A percentile compares a stretch with the other conserved stretches of the same genome.
Evolutionary conservation across 2,797 vertebrate genomes (phyloP).

Genomic region (Pempheris klunzingeri): DNA sequence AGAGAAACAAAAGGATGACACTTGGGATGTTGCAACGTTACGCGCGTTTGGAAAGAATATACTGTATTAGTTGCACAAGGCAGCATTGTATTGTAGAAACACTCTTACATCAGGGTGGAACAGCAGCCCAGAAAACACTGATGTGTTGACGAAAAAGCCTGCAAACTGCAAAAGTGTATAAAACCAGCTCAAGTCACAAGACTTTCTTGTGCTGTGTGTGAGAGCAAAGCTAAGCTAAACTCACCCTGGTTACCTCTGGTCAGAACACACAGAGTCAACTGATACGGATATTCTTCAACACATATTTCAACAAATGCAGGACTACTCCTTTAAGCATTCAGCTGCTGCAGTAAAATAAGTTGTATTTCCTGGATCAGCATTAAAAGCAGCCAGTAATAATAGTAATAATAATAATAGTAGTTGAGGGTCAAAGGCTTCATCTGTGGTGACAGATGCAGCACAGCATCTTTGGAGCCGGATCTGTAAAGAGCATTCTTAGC

Average conservation of each 20-base stretch:
- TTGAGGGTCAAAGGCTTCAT: neutral
- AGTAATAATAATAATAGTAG: too few relatives aligned
- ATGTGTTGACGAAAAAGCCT: too few relatives aligned
- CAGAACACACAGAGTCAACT: neutral
- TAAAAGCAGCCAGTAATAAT: neutral
- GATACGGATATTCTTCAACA: neutral
- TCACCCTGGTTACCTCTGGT: neutral
- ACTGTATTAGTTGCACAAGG: neutral
- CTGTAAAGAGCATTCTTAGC: slow-evolving; percentile 21
- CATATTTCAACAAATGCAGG: neutral
- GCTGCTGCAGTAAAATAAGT: neutral
- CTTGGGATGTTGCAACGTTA: neutral
- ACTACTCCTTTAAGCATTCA: neutral
- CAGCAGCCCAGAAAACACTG: neutral
- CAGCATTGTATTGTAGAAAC: neutral
- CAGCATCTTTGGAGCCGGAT: too few relatives aligned
- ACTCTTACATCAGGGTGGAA: neutral
- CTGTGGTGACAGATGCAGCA: neutral
- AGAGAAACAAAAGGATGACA: neutral
- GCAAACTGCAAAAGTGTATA: too few relatives aligned
- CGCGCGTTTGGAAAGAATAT: neutral
- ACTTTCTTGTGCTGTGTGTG: too few relatives aligned
- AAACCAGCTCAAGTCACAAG: too few relatives aligned
- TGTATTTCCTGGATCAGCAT: neutral
- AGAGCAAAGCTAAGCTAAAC: neutral